Evolutionary conservation across 1,140 invertebrate genomes (phyloP).

Genomic region (Apis mellifera): Amel_HAv3.1 CM009935.2:10927001-10927500

Average conservation of each 20-base stretch:
- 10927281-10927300: background rate
- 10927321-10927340: background rate
- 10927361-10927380: background rate
- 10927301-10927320: background rate
- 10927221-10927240: constrained; percentile 26
- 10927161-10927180: constrained; percentile 44
- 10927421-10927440: too few species aligned
- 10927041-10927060: constrained; percentile 10
- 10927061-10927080: constrained; percentile 32
- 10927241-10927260: constrained; percentile 54
- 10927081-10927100: constrained; percentile 48
- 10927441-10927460: background rate
- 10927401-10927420: background rate
- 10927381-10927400: background rate
- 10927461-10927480: background rate
- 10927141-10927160: constrained; percentile 16
- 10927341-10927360: background rate
- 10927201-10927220: constrained; percentile 16
- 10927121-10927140: constrained; percentile 48
- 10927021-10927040: background rate
- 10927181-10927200: constrained; percentile 60
- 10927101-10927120: constrained; percentile 64
- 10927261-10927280: constrained; percentile 20
- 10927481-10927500: background rate
- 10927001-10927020: background rate